phyloP scores from a whole-genome alignment of 2,797 vertebrate genomes.

The Semotilus atromaculatus region DNA sequence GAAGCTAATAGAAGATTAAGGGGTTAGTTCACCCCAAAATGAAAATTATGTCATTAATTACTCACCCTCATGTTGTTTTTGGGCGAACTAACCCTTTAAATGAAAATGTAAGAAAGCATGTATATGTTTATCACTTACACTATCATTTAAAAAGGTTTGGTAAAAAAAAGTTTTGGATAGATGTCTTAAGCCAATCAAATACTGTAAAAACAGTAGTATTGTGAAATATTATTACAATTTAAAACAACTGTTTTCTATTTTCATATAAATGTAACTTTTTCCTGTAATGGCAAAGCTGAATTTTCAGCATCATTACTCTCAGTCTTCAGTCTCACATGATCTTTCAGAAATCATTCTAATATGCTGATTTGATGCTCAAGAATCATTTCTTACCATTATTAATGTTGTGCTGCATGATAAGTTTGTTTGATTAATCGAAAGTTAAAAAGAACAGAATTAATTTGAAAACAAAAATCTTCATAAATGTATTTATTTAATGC shows the following conservation, averaged over 20 bases:
- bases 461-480: background rate
- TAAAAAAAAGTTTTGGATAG: background rate
- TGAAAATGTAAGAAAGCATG: background rate
- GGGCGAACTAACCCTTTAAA: background rate
- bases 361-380: background rate
- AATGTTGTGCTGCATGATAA: background rate
- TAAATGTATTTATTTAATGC: background rate
- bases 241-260: background rate
- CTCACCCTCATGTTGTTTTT: no score
- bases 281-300: background rate
- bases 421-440: background rate
- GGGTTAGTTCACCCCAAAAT: no score
- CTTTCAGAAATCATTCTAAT: background rate
- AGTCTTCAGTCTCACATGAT: background rate
- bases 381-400: background rate
- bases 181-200: background rate
- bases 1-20: background rate
- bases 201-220: background rate
- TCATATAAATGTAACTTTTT: background rate
- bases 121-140: background rate
- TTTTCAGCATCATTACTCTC: background rate
- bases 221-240: background rate
- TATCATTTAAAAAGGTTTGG: background rate
- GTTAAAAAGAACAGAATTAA: background rate
- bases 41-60: no score